phyloP scores from a whole-genome alignment of 2,797 vertebrate species.

The Lithobates sylvaticus region DNA sequence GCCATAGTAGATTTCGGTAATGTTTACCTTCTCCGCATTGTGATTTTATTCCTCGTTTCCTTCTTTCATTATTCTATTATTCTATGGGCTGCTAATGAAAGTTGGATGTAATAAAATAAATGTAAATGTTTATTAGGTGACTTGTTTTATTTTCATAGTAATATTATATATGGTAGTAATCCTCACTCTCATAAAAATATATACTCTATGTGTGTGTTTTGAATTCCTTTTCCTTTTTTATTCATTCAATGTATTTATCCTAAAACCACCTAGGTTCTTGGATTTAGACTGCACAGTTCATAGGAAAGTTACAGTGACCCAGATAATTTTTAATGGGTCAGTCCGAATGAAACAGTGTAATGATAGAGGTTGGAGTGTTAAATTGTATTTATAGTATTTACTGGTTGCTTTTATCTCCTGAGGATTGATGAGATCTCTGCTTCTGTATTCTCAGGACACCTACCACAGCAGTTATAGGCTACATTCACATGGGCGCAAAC shows the following conservation, averaged over 20 bases:
- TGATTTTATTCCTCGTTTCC: conserved; percentile 13
- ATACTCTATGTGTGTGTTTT: no score
- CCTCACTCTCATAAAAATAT: neutral
- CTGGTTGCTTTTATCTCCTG: no score
- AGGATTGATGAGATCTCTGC: no score
- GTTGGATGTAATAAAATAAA: neutral
- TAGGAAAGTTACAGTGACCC: neutral
- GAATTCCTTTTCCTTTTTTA: neutral
- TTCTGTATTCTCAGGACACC: no score
- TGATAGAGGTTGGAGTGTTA: no score
- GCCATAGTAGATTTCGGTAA: conserved; percentile 44
- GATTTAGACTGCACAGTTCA: neutral
- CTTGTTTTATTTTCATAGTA: conserved; percentile 7
- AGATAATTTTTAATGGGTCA: no score
- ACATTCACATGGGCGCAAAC: no score
- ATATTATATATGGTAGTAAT: neutral
- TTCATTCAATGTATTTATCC: conserved; percentile 2
- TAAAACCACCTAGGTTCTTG: neutral
- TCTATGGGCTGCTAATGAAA: conserved; percentile 6
- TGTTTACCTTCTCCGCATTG: conserved; percentile 29
- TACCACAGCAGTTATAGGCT: no score
- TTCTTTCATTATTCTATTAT: neutral
- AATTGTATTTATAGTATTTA: no score
- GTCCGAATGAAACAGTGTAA: no score
- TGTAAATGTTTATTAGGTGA: neutral